Evolutionary conservation across 2,797 vertebrate genomes (phyloP), one percentile per base, ranked within the genome.

Genomic region (Benthosema pterotum): DNA sequence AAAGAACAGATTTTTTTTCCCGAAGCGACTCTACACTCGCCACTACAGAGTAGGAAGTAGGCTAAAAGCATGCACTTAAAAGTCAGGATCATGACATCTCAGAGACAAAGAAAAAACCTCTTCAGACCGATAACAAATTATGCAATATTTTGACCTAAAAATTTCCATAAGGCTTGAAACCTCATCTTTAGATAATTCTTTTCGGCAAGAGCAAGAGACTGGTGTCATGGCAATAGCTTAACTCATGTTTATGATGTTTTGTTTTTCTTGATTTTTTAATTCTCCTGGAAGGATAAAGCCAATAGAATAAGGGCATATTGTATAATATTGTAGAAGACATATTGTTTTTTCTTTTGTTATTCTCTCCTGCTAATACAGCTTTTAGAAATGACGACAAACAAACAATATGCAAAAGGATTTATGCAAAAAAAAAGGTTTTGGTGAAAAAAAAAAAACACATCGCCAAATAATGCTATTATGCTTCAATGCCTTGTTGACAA

Each of bases 361-460:
- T n/a, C n/a, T n/a, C n/a, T n/a, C n/a, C 75, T 60, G 4, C 64
- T 58, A n/a, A 59, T 67, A 58, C 76, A 69, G 83, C 82, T 86
- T 84, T 80, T 85, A 81, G 70, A n/a, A 80, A 71, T 74, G 77
- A 85, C 77, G 78, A 71, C 74, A 82, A n/a, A 83, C 60, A 12
- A 65, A 38, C 71, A 69, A 80, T 85, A 84, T 86, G 79, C 77
- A 84, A 84, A n/a, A 74, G 56, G 28, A 62, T 69, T 59, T 8
- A 63, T 65, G 74, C 63, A 83, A 79, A 78, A 78, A 78, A 78
- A 78, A 59, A 25, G n/a, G 25, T 69, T 83, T 74, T 52, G 73
- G 55, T 12, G 11, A 60, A n/a, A n/a, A n/a, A n/a, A n/a, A n/a
- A n/a, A n/a, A n/a, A n/a, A 32, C 32, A 74, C 19, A 18, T 58